phyloP scores from a whole-genome alignment of 2,797 vertebrate species.

The Melanotaenia parkinsoni region DNA sequence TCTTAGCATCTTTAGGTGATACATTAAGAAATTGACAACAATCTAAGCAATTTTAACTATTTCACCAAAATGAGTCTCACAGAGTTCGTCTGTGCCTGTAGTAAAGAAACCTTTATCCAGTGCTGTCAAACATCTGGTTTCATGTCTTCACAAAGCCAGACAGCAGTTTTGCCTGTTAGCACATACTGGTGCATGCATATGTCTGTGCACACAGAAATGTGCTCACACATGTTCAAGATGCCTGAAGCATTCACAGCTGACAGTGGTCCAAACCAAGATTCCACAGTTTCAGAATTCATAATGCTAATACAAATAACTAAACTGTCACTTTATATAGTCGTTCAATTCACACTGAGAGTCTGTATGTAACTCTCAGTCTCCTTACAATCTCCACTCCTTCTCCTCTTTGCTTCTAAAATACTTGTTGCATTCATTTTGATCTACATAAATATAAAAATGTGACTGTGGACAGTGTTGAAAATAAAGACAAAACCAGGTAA shows the following conservation, averaged over 20 bases:
- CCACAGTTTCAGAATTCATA: conserved; percentile 48
- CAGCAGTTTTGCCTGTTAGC: conserved; percentile 32
- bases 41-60: not conserved
- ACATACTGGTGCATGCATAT: conserved; percentile 16
- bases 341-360: conserved; percentile 40
- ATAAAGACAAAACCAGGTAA: not conserved
- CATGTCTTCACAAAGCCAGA: conserved; percentile 22
- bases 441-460: not conserved
- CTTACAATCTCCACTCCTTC: not conserved
- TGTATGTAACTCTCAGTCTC: conserved; percentile 8
- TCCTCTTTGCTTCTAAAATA: not conserved
- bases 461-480: not conserved
- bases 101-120: not conserved
- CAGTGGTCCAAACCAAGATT: conserved; percentile 20
- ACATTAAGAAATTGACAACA: not conserved
- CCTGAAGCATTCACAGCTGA: conserved; percentile 12
- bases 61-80: conserved; percentile 15
- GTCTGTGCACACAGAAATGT: conserved; percentile 9
- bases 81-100: conserved; percentile 17
- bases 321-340: conserved; percentile 45
- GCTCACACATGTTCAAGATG: conserved; percentile 14
- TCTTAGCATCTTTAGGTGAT: not conserved
- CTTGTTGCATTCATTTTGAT: conserved; percentile 8
- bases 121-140: conserved; percentile 51
- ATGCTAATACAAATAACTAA: conserved; percentile 61